A percentile compares a stretch with the other conserved stretches of the same genome.
Evolutionary conservation across 23 tunicate species (phyloP).

Genomic region (Aplidium turbinatum): DNA sequence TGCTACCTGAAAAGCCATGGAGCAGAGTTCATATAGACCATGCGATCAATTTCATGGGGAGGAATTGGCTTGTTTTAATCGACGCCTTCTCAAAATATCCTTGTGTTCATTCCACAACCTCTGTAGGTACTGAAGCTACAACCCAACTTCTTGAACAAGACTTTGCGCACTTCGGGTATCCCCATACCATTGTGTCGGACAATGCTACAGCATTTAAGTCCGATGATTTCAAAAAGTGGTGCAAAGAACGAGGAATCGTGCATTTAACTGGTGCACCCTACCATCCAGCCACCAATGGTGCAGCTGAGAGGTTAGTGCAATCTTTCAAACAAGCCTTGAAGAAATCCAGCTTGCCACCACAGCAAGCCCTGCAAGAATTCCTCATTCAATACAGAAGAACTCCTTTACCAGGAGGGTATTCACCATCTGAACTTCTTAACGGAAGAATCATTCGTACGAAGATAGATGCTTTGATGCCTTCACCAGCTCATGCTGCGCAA

Average conservation of each 20-base stretch:
- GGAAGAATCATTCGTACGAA: too few relatives aligned
- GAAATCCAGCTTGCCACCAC: too few relatives aligned
- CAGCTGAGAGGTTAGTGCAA: constrained; percentile 22
- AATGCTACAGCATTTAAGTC: constrained; percentile 2
- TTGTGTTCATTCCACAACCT: constrained; percentile 9
- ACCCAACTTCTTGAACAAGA: constrained; percentile 1
- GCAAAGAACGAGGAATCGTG: constrained; percentile 19
- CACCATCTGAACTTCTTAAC: too few relatives aligned
- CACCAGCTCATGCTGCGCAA: too few relatives aligned
- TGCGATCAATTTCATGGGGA: constrained; percentile 28
- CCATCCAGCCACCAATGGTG: constrained; percentile 20
- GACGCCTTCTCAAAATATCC: constrained; percentile 19
- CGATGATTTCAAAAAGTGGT: constrained; percentile 16
- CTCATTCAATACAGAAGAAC: too few relatives aligned
- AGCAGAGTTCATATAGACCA: constrained; percentile 34
- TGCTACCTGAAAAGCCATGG: constrained; percentile 46
- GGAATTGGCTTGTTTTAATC: constrained; percentile 27
- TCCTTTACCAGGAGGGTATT: too few relatives aligned
- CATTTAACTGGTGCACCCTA: constrained; percentile 29
- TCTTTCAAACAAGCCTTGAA: constrained; percentile 22
- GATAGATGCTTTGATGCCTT: too few relatives aligned
- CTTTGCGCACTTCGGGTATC: constrained; percentile 17
- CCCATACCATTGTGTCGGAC: constrained; percentile 5
- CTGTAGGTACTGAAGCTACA: background rate
- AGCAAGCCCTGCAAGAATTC: too few relatives aligned